Evolutionary conservation across 2,888 invertebrate species (phyloP), one percentile per base, ranked within the genome.

Genomic region (Aphidoletes aphidimyza): DNA sequence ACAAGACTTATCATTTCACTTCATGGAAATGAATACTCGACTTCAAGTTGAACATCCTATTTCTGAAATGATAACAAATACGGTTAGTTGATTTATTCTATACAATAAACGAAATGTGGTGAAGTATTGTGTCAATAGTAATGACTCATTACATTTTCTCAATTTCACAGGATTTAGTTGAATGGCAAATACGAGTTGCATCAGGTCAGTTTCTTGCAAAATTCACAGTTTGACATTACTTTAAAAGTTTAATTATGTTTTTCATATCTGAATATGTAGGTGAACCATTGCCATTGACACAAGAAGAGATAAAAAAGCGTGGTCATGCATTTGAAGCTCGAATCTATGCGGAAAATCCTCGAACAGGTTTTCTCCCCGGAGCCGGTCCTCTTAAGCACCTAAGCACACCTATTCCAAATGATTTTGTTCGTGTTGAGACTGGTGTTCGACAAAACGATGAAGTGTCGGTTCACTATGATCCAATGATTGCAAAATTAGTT

Each of bases 1-100:
- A 84, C 91, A 92, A 85, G 93, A 95, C 81, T 94, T 96, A 86
- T 94, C 94, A 86, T 99, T 99, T 89, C 97, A 97, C 91, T 99
- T 99, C 89, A 99, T 99, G 99, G 99, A 99, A 92, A 99, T 99
- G 99, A 99, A 99, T 90, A 99, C 99, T 0, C 92, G 99, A 59
- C 91, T 97, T 42, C 97, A 97, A 90, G 97, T 98, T 0, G 98
- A 98, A 89, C 98, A 98, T 92, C 98, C 98, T 0, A 95, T 99
- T 85, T 97, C 98, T 0, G 99, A 99, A 91, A 98, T 98, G 94
- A 96, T 99, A 81, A 99, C 99, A 54, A 96, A 93, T 22, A 95
- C 95, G 9, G 78, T 78, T n/a, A n/a, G n/a, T n/a, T n/a, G n/a
- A n/a, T n/a, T 26, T 9, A 59, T 30, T 22, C 6, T 59, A 36